These are phyloP conservation scores for Nasonia giraulti DNA, from an alignment of 1,140 invertebrate genomes.

Conservation along the genomic window DNA sequence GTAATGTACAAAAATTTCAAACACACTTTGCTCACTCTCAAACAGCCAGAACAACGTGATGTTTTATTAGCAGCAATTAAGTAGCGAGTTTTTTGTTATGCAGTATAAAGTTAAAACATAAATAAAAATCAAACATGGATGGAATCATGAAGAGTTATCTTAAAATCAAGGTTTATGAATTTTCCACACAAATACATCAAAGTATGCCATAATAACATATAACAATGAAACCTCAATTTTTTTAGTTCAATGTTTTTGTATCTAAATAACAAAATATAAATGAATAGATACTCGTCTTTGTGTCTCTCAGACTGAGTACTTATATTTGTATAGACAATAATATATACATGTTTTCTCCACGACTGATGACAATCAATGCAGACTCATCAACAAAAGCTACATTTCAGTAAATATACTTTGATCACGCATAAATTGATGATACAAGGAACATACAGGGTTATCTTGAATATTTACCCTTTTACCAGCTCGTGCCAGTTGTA, in stretches of 20 bases:
- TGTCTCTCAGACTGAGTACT: background rate
- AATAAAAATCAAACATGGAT: slow-evolving; percentile 42
- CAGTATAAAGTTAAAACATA: background rate
- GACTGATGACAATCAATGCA: slow-evolving; percentile 33
- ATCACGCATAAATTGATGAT: slow-evolving; percentile 26
- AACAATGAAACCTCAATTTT: background rate
- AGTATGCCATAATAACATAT: slow-evolving; percentile 4
- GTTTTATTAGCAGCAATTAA: slow-evolving; percentile 26
- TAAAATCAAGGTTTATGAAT: background rate
- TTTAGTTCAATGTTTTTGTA: background rate
- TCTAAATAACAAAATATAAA: background rate
- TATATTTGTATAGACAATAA: background rate
- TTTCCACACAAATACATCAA: background rate
- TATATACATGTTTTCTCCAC: slow-evolving; percentile 25
- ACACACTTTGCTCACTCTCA: slow-evolving; percentile 37
- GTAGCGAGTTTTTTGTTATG: slow-evolving; percentile 22
- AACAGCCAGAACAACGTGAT: background rate
- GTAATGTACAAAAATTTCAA: slow-evolving; percentile 23
- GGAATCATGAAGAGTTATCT: background rate
- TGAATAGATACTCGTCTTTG: background rate
- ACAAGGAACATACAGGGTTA: slow-evolving; percentile 55
- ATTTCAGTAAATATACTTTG: slow-evolving; percentile 34
- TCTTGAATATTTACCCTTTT: slow-evolving; percentile 77
- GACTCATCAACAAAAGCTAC: slow-evolving; percentile 29
- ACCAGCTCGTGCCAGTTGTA: slow-evolving; percentile 74